These are phyloP conservation scores for Rhagonycha fulva DNA, from an alignment of 2,888 invertebrate genomes.

Conservation along the genomic window DNA sequence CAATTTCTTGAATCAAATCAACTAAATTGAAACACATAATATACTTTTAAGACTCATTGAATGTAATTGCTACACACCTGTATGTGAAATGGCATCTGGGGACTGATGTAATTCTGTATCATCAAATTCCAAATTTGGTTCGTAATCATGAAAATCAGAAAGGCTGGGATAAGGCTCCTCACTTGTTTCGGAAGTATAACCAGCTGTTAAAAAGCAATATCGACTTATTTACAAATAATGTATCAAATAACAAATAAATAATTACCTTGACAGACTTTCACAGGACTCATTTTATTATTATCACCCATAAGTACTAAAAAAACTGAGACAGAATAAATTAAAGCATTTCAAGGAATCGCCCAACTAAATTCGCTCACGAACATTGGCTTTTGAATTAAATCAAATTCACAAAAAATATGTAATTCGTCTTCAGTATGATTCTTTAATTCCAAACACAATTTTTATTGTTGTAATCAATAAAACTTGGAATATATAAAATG, in stretches of 20 bases:
- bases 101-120: conserved; percentile 85
- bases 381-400: not conserved
- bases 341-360: not conserved
- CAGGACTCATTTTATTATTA: conserved; percentile 49
- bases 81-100: conserved; percentile 61
- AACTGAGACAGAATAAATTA: not conserved
- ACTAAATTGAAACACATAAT: conserved; percentile 36
- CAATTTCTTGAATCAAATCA: conserved; percentile 50
- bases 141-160: conserved; percentile 91
- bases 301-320: conserved; percentile 2
- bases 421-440: not conserved
- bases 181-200: conserved; percentile 58
- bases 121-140: conserved; percentile 95
- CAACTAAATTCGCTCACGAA: not conserved
- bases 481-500: not conserved
- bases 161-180: conserved; percentile 84
- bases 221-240: not conserved
- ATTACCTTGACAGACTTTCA: conserved; percentile 58
- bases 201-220: conserved; percentile 20
- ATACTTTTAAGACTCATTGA: not conserved
- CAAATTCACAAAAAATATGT: not conserved
- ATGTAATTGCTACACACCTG: conserved; percentile 62
- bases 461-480: not conserved
- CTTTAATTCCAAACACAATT: not conserved
- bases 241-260: not conserved